Evolutionary conservation across 2,113 vertebrate genomes (phyloP).

Genomic region (Stigmatopora argus): DNA sequence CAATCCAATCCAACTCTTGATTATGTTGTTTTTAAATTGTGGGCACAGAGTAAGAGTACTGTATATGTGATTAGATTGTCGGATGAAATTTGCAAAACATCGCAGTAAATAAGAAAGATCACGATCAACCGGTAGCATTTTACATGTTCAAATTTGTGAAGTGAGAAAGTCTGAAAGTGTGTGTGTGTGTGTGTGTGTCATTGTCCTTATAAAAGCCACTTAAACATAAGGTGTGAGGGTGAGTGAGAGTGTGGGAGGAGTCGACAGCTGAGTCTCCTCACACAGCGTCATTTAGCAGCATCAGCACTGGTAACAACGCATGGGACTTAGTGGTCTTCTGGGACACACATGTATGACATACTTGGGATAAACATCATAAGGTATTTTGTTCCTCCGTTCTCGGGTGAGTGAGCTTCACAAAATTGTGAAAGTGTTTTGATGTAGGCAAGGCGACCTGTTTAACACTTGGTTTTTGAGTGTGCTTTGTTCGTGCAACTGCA

Average conservation of each 20-base stretch:
- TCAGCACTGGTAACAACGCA: constrained; percentile 31
- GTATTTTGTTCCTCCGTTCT: constrained; percentile 1
- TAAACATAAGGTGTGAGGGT: constrained; percentile 26
- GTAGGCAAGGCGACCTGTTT: not conserved
- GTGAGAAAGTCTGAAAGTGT: not conserved
- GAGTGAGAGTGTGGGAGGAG: constrained; percentile 44
- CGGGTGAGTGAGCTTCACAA: not conserved
- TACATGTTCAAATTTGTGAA: not conserved
- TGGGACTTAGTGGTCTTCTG: constrained; percentile 23
- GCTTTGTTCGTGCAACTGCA: not conserved
- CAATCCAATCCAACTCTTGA: too few relatives aligned
- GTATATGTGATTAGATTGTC: too few relatives aligned
- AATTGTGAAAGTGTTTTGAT: not conserved
- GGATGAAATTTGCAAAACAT: too few relatives aligned
- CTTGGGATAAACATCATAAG: constrained; percentile 10
- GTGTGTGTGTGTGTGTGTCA: not conserved
- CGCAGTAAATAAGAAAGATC: too few relatives aligned
- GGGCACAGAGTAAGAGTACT: too few relatives aligned
- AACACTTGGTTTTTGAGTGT: not conserved
- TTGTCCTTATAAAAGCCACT: constrained; percentile 18
- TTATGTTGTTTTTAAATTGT: too few relatives aligned
- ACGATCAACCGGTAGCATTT: not conserved
- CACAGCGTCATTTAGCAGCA: constrained; percentile 28
- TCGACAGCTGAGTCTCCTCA: constrained; percentile 1
- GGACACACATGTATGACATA: constrained; percentile 12